A percentile compares a stretch with the other conserved stretches of the same genome.
phyloP scores from a whole-genome alignment of 2,888 invertebrate species.

The Octodonta nipae region DNA sequence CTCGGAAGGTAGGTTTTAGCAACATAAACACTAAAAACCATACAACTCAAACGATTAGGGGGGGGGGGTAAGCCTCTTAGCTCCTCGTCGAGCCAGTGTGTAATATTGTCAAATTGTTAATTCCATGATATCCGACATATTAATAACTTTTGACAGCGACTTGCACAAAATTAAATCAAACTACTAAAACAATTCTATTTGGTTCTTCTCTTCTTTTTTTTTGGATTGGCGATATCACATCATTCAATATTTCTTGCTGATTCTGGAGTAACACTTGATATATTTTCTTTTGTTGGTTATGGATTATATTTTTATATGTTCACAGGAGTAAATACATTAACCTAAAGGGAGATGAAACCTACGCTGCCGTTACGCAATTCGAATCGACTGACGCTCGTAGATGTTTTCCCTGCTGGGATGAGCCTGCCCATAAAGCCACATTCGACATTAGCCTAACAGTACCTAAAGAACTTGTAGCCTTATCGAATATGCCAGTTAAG shows the following conservation, averaged over 20 bases:
- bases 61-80: too few relatives aligned
- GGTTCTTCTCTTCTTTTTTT: background rate
- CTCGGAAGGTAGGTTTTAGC: too few relatives aligned
- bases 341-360: conserved; percentile 60
- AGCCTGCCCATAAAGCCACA: conserved; percentile 88
- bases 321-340: conserved; percentile 68
- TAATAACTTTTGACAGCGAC: too few relatives aligned
- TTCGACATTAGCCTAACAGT: conserved; percentile 80
- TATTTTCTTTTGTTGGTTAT: background rate
- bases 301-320: conserved; percentile 3
- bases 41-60: too few relatives aligned
- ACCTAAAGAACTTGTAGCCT: conserved; percentile 61
- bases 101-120: too few relatives aligned
- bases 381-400: conserved; percentile 77
- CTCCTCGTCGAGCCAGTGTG: too few relatives aligned
- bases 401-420: conserved; percentile 97
- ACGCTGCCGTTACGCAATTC: conserved; percentile 84
- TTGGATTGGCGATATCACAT: background rate
- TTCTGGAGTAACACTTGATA: background rate
- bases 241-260: too few relatives aligned
- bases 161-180: too few relatives aligned
- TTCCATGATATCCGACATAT: too few relatives aligned
- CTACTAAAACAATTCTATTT: too few relatives aligned
- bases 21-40: too few relatives aligned
- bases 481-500: conserved; percentile 81